These are phyloP conservation scores for Pseudococcus viburni DNA, from an alignment of 2,888 invertebrate species.

Conservation along the genomic window DNA sequence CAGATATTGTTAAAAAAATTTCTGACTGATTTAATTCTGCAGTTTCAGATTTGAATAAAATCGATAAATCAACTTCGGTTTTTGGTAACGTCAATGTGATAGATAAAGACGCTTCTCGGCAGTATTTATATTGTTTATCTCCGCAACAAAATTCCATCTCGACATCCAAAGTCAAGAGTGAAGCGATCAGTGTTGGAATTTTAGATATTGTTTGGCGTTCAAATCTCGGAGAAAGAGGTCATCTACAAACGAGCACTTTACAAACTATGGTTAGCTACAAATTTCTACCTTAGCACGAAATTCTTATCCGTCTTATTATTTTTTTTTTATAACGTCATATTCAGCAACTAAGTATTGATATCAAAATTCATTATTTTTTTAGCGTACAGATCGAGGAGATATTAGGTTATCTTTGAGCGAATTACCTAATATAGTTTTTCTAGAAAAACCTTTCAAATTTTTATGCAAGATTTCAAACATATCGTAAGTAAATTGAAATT, in stretches of 20 bases:
- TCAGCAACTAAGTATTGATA: background rate
- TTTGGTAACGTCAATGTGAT: constrained; percentile 86
- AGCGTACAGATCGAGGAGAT: constrained; percentile 94
- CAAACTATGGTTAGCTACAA: constrained; percentile 81
- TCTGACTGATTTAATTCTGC: constrained; percentile 11
- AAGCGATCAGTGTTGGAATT: constrained; percentile 93
- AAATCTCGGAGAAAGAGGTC: constrained; percentile 95
- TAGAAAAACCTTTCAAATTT: constrained; percentile 89
- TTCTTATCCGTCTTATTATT: too few relatives aligned
- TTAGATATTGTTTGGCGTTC: constrained; percentile 98
- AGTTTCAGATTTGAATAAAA: constrained; percentile 62
- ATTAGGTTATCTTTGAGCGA: constrained; percentile 88
- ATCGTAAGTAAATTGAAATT: constrained; percentile 74
- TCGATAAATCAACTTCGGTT: constrained; percentile 74
- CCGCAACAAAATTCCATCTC: constrained; percentile 83
- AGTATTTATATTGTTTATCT: constrained; percentile 93
- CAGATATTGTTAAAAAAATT: background rate
- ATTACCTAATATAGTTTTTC: constrained; percentile 85
- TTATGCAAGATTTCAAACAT: constrained; percentile 83
- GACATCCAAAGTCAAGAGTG: constrained; percentile 84
- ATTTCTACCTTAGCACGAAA: background rate
- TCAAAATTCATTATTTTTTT: constrained; percentile 69
- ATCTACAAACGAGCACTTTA: constrained; percentile 94
- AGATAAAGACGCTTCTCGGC: constrained; percentile 91
- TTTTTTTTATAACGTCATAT: too few relatives aligned